phyloP scores from a whole-genome alignment of 2,888 invertebrate genomes.

The Hemaris fuciformis region DNA sequence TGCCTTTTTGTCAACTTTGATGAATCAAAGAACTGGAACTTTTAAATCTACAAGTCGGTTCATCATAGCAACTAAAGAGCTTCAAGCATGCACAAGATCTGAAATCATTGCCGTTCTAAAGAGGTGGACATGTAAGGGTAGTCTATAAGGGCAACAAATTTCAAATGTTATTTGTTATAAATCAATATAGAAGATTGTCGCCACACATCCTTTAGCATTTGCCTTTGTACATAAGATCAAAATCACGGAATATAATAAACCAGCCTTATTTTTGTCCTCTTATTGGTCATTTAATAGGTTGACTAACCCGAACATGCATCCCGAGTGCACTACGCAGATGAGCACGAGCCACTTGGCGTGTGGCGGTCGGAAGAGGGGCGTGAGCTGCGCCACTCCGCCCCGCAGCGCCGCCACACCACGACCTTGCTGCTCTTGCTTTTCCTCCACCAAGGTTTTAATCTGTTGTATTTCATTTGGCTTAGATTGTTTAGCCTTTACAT shows the following conservation, averaged over 20 bases:
- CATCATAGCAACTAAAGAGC: too few species aligned
- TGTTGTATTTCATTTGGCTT: conserved; percentile 29
- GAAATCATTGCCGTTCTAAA: too few species aligned
- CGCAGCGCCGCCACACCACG: conserved; percentile 74
- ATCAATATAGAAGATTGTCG: too few species aligned
- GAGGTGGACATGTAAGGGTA: too few species aligned
- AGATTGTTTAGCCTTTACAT: not conserved
- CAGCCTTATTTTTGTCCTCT: not conserved
- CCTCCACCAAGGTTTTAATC: conserved; percentile 67
- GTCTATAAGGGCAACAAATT: too few species aligned
- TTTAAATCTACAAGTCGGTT: too few species aligned
- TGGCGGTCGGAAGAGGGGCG: conserved; percentile 84
- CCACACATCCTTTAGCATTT: too few species aligned
- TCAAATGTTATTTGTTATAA: too few species aligned
- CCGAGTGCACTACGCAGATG: conserved; percentile 76
- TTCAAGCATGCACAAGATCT: too few species aligned
- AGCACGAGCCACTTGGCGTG: conserved; percentile 82
- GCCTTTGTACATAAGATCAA: too few species aligned
- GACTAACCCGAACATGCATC: conserved; percentile 67
- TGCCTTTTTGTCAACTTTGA: not conserved
- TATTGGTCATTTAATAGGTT: not conserved
- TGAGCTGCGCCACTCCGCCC: conserved; percentile 83
- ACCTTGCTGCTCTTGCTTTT: conserved; percentile 57
- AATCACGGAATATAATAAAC: too few species aligned
- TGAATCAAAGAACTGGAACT: too few species aligned